Evolutionary conservation across 2,113 vertebrate genomes (phyloP).

Genomic region (Cnemophilus loriae): DNA sequence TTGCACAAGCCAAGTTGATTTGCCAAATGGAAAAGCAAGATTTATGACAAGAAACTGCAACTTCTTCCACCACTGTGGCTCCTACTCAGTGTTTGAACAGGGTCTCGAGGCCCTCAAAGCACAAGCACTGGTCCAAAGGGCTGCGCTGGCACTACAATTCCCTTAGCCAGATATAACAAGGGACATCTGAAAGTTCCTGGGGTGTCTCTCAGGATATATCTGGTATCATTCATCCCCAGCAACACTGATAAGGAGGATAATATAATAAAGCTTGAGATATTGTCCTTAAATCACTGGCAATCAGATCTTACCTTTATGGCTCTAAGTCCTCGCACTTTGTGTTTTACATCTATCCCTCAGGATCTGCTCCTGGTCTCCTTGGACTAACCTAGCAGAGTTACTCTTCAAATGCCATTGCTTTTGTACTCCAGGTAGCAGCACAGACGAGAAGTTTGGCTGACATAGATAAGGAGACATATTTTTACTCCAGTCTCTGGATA

Average conservation of each 20-base stretch:
- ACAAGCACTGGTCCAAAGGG: not conserved
- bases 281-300: not conserved
- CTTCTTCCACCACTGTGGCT: not conserved
- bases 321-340: not conserved
- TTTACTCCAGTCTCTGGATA: constrained; percentile 3
- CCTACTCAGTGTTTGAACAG: not conserved
- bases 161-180: not conserved
- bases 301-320: not conserved
- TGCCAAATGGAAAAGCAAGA: not conserved
- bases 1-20: not conserved
- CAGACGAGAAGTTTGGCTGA: not conserved
- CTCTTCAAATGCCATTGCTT: not conserved
- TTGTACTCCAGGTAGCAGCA: not conserved
- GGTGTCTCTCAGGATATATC: not conserved
- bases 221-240: not conserved
- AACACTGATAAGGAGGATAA: not conserved
- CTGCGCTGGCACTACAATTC: not conserved
- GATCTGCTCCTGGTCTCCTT: not conserved
- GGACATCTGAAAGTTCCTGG: not conserved
- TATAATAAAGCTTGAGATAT: not conserved
- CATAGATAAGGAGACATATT: constrained; percentile 11
- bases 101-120: not conserved
- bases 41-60: not conserved
- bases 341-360: not conserved
- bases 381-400: not conserved